Evolutionary conservation across 2,888 invertebrate genomes (phyloP), one percentile per base, ranked within the genome.

Genomic region (Stramonita haemastoma): DNA sequence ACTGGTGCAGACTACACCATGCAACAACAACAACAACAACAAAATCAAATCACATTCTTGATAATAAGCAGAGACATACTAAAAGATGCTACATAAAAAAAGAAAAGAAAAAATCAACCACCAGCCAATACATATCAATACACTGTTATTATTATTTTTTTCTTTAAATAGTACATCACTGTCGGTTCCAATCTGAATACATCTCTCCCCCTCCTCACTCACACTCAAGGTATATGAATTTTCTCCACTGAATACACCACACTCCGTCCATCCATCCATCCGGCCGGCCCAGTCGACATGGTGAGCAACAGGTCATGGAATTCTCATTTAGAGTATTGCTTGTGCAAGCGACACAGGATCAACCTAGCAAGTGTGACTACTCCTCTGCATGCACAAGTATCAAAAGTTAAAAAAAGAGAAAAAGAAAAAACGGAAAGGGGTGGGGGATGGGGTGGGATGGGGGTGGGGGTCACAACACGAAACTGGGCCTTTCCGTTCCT

Each of bases 231-330:
- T 11, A 17, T 34, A 79, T 4, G 77, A 32, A 34, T 26, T 79
- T 79, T 34, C 77, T 17, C 32, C 13, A 32, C 77, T 79, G 77
- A 32, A 32, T 79, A 79, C 34, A 79, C 32, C 34, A 79, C 32
- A 17, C 2, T 79, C 77, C 11, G 60, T 60, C 60, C 60, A 60
- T 60, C 13, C 11, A 60, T 15, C 19, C 11, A 60, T 15, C 60
- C 36, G 13, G 36, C 81, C 46, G 8, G 11, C n/a, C 73, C n/a
- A 46, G 29, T 19, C 36, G 19, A 83, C 81, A 83, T 32, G 32
- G 86, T 86, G 86, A 86, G 86, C 86, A 86, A 66, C 15, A 32
- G 32, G 86, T 86, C 86, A 86, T 86, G 86, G 86, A 86, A 86
- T 86, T 86, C 86, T 86, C 86, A 60, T 86, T 86, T 32, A 86